Base-by-base conservation (phyloP, 2,888 invertebrate species). In the Cheilosia variabilis region DNA sequence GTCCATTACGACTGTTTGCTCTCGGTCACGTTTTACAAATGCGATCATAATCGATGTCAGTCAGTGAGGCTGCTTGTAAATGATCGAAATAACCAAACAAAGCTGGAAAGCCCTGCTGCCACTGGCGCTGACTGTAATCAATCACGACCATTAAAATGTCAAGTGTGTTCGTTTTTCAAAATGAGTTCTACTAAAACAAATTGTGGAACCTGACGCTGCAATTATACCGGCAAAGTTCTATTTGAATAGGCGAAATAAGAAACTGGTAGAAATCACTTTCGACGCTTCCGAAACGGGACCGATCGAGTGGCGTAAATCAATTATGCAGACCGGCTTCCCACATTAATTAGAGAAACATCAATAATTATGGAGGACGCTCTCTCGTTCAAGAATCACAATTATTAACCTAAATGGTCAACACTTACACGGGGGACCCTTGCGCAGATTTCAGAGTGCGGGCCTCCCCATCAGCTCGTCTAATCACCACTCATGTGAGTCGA, bases 261-360 rank as follows among this genome's bases (percentile, higher is more conserved):
- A 75, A 75, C 50, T 75, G 55, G 37, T 37, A 43, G 10, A 62
- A 45, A 53, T 10, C 5, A 24, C 24, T 9, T 5, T 17, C 19
- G 7, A 17, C 5, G 22, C 22, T 9, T 13, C 19, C 31, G 15
- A 27, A 24, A n/a, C 27, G n/a, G 17, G 37, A 37, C 37, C 37
- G 13, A 4, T 37, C 10, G 13, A 37, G 13, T 37, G 13, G 37
- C 13, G 4, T 37, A 13, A 37, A 37, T 10, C 13, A 37, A 13
- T 37, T 37, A 37, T 37, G 4, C 10, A 31, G 31, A 31, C 37
- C 13, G 37, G 37, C 34, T 76, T 76, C 76, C 52, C 68, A 76
- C 76, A 68, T 52, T 68, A 60, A 68, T 76, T 76, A 66, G n/a
- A 31, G 15, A 31, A 22, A 50, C 7, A 50, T 13, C 4, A 47